Percentiles rank a stretch among this genome's conserved stretches.
Conservation (phyloP, 2,797 vertebrate genomes). For the Knipowitschia caucasica region DNA sequence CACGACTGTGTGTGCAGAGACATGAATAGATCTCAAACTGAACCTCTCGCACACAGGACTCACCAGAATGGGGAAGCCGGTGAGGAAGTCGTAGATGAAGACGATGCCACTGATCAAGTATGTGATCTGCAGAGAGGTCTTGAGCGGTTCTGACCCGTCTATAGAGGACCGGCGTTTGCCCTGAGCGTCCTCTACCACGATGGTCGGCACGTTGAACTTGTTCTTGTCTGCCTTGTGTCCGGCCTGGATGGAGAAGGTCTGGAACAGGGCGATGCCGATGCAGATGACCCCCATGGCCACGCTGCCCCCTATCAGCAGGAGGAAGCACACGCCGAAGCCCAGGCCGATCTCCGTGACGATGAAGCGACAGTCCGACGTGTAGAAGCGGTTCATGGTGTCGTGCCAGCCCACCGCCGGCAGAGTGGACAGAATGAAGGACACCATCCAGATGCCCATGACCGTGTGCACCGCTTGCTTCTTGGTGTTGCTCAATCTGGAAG, state of each 20-base stretch:
- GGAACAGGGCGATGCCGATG: conserved; percentile 88
- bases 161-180: conserved; percentile 92
- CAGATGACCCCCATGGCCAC: conserved; percentile 87
- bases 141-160: conserved; percentile 87
- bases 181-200: conserved; percentile 91
- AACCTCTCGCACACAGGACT: no score
- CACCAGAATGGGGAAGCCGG: conserved; percentile 91
- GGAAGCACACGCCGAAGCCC: conserved; percentile 92
- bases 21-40: no score
- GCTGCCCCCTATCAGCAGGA: conserved; percentile 88
- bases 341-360: conserved; percentile 92
- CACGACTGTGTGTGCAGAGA: no score
- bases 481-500: conserved; percentile 85
- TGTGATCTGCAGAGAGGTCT: conserved; percentile 90
- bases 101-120: conserved; percentile 90
- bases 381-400: conserved; percentile 88
- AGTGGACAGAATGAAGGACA: conserved; percentile 91
- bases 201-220: conserved; percentile 89
- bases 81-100: conserved; percentile 90
- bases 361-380: conserved; percentile 88
- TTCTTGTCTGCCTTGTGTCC: conserved; percentile 79
- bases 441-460: conserved; percentile 97
- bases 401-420: conserved; percentile 94
- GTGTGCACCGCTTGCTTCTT: conserved; percentile 94
- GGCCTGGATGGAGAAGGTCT: conserved; percentile 83